These are phyloP conservation scores for Psylliodes chrysocephalus DNA, from an alignment of 2,888 invertebrate species.

Conservation along the genomic window DNA sequence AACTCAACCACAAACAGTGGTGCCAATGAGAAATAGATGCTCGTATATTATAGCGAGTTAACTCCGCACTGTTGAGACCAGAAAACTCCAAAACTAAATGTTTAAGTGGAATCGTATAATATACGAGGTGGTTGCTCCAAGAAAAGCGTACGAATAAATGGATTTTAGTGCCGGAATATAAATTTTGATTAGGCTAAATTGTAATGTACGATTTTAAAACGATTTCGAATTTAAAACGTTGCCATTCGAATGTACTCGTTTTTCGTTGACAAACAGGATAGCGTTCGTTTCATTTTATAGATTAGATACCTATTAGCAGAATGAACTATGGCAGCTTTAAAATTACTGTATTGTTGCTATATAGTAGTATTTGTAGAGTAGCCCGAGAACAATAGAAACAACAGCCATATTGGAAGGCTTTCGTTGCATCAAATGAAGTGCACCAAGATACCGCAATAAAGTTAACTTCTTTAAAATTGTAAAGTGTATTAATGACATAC, in stretches of 20 bases:
- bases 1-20: slow-evolving; percentile 60
- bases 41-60: slow-evolving; percentile 46
- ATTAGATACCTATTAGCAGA: no score
- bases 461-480: no score
- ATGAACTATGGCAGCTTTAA: no score
- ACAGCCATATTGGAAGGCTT: no score
- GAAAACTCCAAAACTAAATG: slow-evolving; percentile 37
- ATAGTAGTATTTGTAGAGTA: no score
- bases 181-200: slow-evolving; percentile 31
- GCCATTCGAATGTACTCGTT: not conserved
- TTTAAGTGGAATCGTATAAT: slow-evolving; percentile 35
- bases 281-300: no score
- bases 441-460: no score
- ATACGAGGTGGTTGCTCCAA: slow-evolving; percentile 31
- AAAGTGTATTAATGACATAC: no score
- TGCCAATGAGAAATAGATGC: slow-evolving; percentile 54
- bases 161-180: slow-evolving; percentile 18
- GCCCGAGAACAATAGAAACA: no score
- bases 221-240: not conserved
- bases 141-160: slow-evolving; percentile 21
- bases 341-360: no score
- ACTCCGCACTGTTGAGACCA: slow-evolving; percentile 30
- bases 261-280: no score
- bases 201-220: slow-evolving; percentile 23
- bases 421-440: no score